Conservation (phyloP, 2,888 invertebrate species). For the Alcis repandata region DNA sequence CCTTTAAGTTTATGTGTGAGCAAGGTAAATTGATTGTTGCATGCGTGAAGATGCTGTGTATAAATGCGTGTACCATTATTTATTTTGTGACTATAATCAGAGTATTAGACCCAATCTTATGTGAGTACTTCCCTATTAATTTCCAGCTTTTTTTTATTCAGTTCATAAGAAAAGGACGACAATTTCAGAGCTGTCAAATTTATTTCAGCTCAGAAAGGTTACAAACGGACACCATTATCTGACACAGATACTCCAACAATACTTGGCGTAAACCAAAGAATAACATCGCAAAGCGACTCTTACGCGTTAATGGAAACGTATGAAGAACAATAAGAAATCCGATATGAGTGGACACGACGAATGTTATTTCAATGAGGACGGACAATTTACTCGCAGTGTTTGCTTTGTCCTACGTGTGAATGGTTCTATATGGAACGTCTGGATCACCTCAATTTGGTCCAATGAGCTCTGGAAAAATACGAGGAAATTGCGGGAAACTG, state of each 20-base stretch:
- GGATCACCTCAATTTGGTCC: slow-evolving; percentile 54
- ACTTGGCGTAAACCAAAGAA: slow-evolving; percentile 48
- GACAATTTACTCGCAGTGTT: slow-evolving; percentile 56
- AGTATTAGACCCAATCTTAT: too few relatives aligned
- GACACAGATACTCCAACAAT: slow-evolving; percentile 24
- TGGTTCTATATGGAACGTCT: slow-evolving; percentile 58
- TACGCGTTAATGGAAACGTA: slow-evolving; percentile 77
- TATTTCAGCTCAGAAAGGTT: too few relatives aligned
- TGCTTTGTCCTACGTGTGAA: slow-evolving; percentile 72
- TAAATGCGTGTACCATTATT: too few relatives aligned
- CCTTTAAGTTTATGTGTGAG: too few relatives aligned
- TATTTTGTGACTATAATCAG: too few relatives aligned
- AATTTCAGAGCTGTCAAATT: not conserved
- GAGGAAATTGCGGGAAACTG: slow-evolving; percentile 51
- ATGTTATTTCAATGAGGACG: slow-evolving; percentile 77
- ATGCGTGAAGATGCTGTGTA: too few relatives aligned
- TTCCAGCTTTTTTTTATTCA: too few relatives aligned
- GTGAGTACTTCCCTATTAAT: too few relatives aligned
- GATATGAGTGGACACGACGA: slow-evolving; percentile 77
- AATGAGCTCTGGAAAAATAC: slow-evolving; percentile 64
- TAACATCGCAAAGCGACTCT: slow-evolving; percentile 64
- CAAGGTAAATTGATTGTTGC: too few relatives aligned
- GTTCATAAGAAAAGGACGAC: too few relatives aligned
- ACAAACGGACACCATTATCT: slow-evolving; percentile 26
- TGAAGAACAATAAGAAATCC: slow-evolving; percentile 81